Percentiles rank a stretch among this genome's conserved stretches.
Conservation (phyloP, 35 echinoderm and acorn worm species). For the Ptychodera flava region DNA sequence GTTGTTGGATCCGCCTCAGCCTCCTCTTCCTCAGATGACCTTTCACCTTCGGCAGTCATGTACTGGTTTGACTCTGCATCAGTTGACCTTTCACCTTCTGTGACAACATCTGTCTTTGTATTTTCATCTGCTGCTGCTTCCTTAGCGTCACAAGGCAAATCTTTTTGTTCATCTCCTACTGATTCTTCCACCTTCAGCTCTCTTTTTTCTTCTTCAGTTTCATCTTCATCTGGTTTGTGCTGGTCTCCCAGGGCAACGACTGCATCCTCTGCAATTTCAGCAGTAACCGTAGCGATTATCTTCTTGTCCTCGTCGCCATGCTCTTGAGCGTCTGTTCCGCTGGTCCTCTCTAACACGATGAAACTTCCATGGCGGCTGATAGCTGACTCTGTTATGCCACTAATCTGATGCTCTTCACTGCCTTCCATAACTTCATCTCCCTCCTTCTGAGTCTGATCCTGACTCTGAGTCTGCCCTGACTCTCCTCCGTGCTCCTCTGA, state of each 20-base stretch:
- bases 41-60: not conserved
- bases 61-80: slow-evolving; percentile 8
- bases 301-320: not conserved
- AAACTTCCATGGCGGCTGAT: not conserved
- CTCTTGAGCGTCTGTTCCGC: slow-evolving; percentile 1
- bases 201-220: not conserved
- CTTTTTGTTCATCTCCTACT: not conserved
- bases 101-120: not conserved
- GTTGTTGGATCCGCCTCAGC: slow-evolving; percentile 4
- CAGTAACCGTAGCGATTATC: not conserved
- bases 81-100: slow-evolving; percentile 13
- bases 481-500: slow-evolving; percentile 25
- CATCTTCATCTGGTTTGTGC: not conserved
- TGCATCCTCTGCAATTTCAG: not conserved
- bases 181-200: not conserved
- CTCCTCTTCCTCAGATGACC: not conserved
- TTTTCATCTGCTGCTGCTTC: not conserved
- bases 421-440: slow-evolving; percentile 8
- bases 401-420: slow-evolving; percentile 22
- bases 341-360: not conserved
- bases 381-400: not conserved
- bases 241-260: not conserved
- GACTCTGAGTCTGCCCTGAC: not conserved
- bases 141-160: not conserved
- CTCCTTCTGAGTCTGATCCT: not conserved